Percentiles rank a stretch among this genome's conserved stretches.
Evolutionary conservation across 2,888 invertebrate genomes (phyloP).

Genomic region (Didymodactylos carnosus): DNA sequence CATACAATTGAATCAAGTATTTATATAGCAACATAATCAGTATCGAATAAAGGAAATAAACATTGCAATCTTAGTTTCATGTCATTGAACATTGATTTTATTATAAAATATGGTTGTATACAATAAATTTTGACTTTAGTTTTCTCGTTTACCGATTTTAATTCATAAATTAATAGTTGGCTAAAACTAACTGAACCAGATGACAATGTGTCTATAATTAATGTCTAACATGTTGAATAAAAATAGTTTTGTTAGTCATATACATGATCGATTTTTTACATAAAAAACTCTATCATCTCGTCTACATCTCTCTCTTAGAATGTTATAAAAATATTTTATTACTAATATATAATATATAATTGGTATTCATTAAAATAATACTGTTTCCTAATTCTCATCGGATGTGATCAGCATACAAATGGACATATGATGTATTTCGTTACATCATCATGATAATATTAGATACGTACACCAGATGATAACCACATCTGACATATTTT

Average conservation of each 20-base stretch:
- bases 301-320: background rate
- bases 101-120: background rate
- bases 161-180: background rate
- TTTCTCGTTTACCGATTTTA: background rate
- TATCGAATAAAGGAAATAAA: background rate
- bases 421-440: conserved; percentile 20
- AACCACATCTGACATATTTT: conserved; percentile 19
- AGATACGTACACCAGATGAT: conserved; percentile 19
- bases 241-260: background rate
- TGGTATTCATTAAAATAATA: conserved; percentile 28
- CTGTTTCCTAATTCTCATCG: conserved; percentile 21
- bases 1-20: background rate
- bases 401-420: conserved; percentile 17
- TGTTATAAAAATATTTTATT: conserved; percentile 18
- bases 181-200: background rate
- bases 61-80: background rate
- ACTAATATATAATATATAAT: conserved; percentile 24
- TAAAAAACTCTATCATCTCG: background rate
- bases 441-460: conserved; percentile 22
- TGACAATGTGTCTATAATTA: background rate
- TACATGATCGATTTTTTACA: background rate
- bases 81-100: background rate
- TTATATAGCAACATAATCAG: background rate
- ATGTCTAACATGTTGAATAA: background rate
- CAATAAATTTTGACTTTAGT: background rate